These are phyloP conservation scores for Hephaestus fuliginosus DNA, from an alignment of 2,797 vertebrate species.

Conservation along the genomic window DNA sequence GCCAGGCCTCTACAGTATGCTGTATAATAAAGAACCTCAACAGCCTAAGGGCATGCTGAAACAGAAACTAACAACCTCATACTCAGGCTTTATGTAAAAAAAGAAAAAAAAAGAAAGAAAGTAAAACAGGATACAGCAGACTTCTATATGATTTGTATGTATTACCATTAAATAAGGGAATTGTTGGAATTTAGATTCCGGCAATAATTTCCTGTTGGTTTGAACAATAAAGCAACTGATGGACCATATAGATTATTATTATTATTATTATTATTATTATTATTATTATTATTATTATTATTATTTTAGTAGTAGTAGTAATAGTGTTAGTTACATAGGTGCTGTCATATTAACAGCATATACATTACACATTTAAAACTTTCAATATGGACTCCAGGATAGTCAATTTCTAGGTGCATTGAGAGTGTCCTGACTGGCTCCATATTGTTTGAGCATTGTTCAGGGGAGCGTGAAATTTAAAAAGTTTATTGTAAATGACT, in stretches of 20 bases:
- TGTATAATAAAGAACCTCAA: constrained; percentile 44
- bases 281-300: not conserved
- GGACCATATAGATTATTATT: not conserved
- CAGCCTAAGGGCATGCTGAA: constrained; percentile 37
- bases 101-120: not conserved
- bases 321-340: not conserved
- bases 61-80: constrained; percentile 17
- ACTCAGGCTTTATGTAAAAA: not conserved
- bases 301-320: not conserved
- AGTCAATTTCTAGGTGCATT: no score
- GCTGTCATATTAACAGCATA: not conserved
- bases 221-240: constrained; percentile 23
- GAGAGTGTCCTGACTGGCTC: no score
- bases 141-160: constrained; percentile 33
- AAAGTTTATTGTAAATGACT: no score
- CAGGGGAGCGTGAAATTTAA: no score
- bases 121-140: not conserved
- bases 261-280: constrained; percentile 2
- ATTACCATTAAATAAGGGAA: constrained; percentile 38
- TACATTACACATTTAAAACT: not conserved
- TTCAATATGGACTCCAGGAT: not conserved
- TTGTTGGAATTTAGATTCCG: constrained; percentile 32
- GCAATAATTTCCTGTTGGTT: constrained; percentile 39
- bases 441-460: no score
- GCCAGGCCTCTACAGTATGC: constrained; percentile 34